phyloP scores from a whole-genome alignment of 2,797 vertebrate genomes.

The Danionella dracula region DNA sequence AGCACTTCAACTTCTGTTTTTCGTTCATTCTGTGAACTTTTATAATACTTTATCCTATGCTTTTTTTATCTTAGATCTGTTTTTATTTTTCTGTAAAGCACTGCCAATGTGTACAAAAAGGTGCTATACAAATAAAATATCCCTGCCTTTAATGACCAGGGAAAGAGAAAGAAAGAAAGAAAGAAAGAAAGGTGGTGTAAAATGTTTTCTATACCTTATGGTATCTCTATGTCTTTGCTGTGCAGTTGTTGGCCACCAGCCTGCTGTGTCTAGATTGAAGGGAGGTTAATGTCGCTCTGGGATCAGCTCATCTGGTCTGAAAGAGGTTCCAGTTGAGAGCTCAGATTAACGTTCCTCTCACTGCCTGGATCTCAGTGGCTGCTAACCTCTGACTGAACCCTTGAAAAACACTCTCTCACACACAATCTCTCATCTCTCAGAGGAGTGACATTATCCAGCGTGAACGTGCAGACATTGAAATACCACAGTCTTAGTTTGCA shows the following conservation, averaged over 20 bases:
- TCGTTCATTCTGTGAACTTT: no score
- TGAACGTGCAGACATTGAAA: conserved; percentile 13
- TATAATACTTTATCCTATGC: no score
- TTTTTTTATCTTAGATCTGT: no score
- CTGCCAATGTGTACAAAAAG: no score
- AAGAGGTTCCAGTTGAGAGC: conserved; percentile 22
- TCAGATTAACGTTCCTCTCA: conserved; percentile 30
- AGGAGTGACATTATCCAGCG: conserved; percentile 17
- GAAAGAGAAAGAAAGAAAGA: no score
- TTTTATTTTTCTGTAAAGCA: no score
- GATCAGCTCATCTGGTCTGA: conserved; percentile 20
- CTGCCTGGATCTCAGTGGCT: conserved; percentile 32
- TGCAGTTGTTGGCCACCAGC: conserved; percentile 9
- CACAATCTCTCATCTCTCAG: not conserved
- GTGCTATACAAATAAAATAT: no score
- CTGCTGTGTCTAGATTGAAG: conserved; percentile 2
- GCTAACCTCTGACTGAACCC: conserved; percentile 37
- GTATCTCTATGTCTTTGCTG: not conserved
- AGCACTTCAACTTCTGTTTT: no score
- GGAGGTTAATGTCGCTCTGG: conserved; percentile 25
- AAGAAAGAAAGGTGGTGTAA: not conserved
- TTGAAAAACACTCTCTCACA: not conserved
- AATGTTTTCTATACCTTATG: not conserved
- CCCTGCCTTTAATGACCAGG: no score
- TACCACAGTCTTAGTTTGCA: not conserved